Base-by-base conservation (phyloP, 2,888 invertebrate species). In the Lepidochrysops patricia region DNA sequence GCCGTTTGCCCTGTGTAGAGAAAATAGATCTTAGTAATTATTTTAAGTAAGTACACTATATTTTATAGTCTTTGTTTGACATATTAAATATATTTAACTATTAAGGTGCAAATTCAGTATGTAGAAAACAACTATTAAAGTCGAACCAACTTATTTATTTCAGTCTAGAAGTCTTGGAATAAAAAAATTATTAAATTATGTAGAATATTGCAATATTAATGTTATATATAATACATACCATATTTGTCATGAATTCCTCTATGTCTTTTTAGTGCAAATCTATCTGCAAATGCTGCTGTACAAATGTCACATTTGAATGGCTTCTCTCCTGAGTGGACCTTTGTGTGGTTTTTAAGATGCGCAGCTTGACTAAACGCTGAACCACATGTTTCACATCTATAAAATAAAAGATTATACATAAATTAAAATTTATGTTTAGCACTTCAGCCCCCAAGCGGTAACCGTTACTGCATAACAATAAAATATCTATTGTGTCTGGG, bases 291-390 rank as follows among this genome's bases (percentile, higher is more conserved):
- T 58, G 96, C 95, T 49, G 96, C 96, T 64, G 95, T 93, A 74
- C 95, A 95, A 63, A 95, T 94, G 80, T 95, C 95, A 80, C 95
- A 95, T 72, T 94, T 94, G 79, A 94, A 94, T 0, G 95, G 95
- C 70, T 95, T 95, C 81, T 95, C 94, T 2, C 95, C 95, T 0
- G 94, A 94, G 80, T 95, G 95, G 61, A 95, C 92, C 82, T 96
- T 96, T 57, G 96, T 95, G 74, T 96, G 96, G 80, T 96, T 96
- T 79, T 96, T 96, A 62, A 96, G 89, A 81, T 96, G 96, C 27
- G 96, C 96, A 26, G 96, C 96, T 82, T 96, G 96, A 77, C 96
- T 96, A 79, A 96, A 96, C 61, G 96, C 96, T 25, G 95, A 95
- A n/a, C 96, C 95, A 76, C 96, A 96, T 60, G 94, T 95, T 67